Conservation (phyloP, 2,797 vertebrate genomes). For the Melanotaenia parkinsoni region DNA sequence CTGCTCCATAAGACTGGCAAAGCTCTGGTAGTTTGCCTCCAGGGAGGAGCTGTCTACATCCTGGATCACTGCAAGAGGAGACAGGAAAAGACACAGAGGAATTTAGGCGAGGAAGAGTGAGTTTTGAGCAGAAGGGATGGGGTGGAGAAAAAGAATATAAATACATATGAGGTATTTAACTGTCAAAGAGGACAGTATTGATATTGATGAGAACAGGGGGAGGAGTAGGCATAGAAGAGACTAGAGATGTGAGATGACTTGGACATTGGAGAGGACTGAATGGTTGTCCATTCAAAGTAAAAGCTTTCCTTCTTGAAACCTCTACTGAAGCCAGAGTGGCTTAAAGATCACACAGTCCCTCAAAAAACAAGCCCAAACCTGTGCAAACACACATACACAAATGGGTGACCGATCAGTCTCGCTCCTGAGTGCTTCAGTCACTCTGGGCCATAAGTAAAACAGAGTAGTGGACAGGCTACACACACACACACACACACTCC, state of each 20-base stretch:
- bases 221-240: not conserved
- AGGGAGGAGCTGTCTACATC: slow-evolving; percentile 92
- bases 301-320: slow-evolving; percentile 44
- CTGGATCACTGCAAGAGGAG: slow-evolving; percentile 88
- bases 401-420: slow-evolving; percentile 31
- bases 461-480: slow-evolving; percentile 27
- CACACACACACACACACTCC: slow-evolving; percentile 34
- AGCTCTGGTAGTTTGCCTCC: slow-evolving; percentile 95
- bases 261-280: slow-evolving; percentile 25
- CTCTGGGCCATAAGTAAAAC: slow-evolving; percentile 38
- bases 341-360: slow-evolving; percentile 32
- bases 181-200: slow-evolving; percentile 8
- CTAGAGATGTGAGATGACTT: slow-evolving; percentile 20
- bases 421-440: slow-evolving; percentile 15
- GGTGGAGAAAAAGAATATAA: slow-evolving; percentile 1
- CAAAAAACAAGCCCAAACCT: not conserved
- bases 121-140: slow-evolving; percentile 2
- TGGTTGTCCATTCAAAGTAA: slow-evolving; percentile 39
- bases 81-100: slow-evolving; percentile 24
- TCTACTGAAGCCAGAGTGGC: slow-evolving; percentile 43
- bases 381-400: slow-evolving; percentile 13
- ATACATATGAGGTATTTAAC: not conserved
- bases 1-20: slow-evolving; percentile 95
- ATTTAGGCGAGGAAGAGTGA: slow-evolving; percentile 13
- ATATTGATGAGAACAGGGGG: slow-evolving; percentile 16